phyloP scores from a whole-genome alignment of 2,113 vertebrate genomes.

The Corydoras maculifer region DNA sequence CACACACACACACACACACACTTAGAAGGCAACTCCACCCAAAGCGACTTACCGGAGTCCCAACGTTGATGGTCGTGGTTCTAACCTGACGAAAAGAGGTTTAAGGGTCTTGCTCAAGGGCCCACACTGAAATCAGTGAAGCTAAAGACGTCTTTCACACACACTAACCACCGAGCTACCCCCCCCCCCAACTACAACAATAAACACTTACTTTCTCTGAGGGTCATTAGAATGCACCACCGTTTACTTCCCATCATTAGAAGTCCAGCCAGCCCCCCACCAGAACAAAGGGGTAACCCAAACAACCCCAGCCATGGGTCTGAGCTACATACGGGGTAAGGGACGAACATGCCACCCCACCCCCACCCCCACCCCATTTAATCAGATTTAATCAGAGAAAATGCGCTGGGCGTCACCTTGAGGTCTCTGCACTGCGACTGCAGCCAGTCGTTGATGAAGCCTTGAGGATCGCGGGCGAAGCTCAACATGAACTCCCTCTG shows the following conservation, averaged over 20 bases:
- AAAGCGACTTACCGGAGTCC: too few relatives aligned
- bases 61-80: too few relatives aligned
- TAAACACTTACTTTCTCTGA: neutral
- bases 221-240: neutral
- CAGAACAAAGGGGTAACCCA: conserved; percentile 22
- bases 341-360: neutral
- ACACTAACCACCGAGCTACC: too few relatives aligned
- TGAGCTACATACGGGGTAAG: neutral
- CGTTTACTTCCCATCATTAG: conserved; percentile 16
- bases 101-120: too few relatives aligned
- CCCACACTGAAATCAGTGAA: too few relatives aligned
- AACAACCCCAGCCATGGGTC: conserved; percentile 38
- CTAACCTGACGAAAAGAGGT: too few relatives aligned
- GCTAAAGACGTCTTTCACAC: too few relatives aligned
- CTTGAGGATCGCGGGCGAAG: conserved; percentile 96
- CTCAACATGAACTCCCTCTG: conserved; percentile 99
- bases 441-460: conserved; percentile 99
- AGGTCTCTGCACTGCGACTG: conserved; percentile 98
- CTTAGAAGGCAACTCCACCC: too few relatives aligned
- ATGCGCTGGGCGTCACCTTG: conserved; percentile 69
- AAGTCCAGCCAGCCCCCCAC: conserved; percentile 31
- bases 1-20: too few relatives aligned
- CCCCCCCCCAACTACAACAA: too few relatives aligned
- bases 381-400: neutral
- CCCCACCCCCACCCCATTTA: too few relatives aligned